phyloP scores from a whole-genome alignment of 2,113 vertebrate genomes.

The Dermatemys mawii region DNA sequence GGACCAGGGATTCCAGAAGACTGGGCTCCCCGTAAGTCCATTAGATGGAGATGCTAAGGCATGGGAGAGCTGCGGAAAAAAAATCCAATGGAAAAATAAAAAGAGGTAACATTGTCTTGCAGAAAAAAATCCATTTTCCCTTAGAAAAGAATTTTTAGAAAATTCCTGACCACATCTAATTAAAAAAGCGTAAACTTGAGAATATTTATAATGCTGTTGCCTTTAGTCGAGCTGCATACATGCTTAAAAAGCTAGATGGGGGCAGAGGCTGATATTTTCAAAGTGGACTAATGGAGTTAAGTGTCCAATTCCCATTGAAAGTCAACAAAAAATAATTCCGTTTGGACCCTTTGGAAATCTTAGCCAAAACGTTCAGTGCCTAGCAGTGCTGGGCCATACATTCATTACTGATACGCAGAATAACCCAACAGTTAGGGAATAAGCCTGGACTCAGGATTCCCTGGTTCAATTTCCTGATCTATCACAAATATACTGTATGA shows the following conservation, averaged over 20 bases:
- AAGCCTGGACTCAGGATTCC: too few relatives aligned
- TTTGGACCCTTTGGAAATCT: not conserved
- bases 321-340: not conserved
- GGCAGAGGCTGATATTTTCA: fast-evolving
- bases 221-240: fast-evolving
- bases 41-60: too few relatives aligned
- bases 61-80: too few relatives aligned
- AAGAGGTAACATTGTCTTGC: not conserved
- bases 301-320: not conserved
- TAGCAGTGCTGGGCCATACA: not conserved
- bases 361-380: not conserved
- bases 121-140: not conserved
- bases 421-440: not conserved
- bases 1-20: too few relatives aligned
- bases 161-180: not conserved
- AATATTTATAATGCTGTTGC: not conserved
- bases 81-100: too few relatives aligned
- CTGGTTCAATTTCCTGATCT: not conserved
- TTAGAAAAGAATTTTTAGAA: not conserved
- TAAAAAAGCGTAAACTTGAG: not conserved
- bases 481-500: not conserved
- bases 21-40: too few relatives aligned
- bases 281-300: not conserved
- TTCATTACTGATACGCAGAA: not conserved
- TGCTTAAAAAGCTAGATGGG: not conserved